Conservation (phyloP, 1,140 invertebrate genomes). For the Heliothis subflexa region DNA sequence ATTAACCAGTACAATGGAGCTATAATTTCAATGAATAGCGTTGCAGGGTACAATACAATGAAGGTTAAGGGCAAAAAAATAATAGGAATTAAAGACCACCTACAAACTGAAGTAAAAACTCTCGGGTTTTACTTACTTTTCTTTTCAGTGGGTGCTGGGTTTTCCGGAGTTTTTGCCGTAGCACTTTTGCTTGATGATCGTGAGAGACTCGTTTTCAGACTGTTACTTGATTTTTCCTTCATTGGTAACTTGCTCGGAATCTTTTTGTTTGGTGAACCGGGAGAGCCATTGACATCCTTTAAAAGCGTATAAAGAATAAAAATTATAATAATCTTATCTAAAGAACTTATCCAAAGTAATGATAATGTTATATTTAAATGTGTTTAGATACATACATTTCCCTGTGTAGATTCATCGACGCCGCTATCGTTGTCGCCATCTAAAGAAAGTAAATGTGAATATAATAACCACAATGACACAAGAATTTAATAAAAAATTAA, state of each 20-base stretch:
- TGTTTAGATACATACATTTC: slow-evolving; percentile 86
- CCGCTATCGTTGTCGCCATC: slow-evolving; percentile 93
- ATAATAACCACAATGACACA: neutral
- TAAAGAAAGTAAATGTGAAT: slow-evolving; percentile 79
- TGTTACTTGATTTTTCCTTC: slow-evolving; percentile 81
- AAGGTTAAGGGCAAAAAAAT: slow-evolving; percentile 23
- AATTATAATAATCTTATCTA: neutral
- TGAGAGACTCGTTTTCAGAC: slow-evolving; percentile 87
- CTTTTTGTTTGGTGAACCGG: slow-evolving; percentile 88
- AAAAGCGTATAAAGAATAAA: slow-evolving; percentile 25
- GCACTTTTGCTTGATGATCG: slow-evolving; percentile 88
- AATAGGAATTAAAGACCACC: neutral
- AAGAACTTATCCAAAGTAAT: too few relatives aligned
- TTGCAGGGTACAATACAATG: neutral
- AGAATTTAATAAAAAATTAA: neutral
- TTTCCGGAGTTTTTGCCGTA: slow-evolving; percentile 89
- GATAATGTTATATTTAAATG: neutral
- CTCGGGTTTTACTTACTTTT: slow-evolving; percentile 88
- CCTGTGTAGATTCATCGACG: slow-evolving; percentile 91
- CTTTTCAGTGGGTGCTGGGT: slow-evolving; percentile 88
- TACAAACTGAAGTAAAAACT: neutral
- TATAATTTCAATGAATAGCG: slow-evolving; percentile 20
- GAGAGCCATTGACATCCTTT: slow-evolving; percentile 88
- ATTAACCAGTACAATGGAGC: slow-evolving; percentile 18
- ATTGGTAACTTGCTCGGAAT: slow-evolving; percentile 87